Conservation (phyloP, 2,888 invertebrate species). For the Kuschelorhynchus macadamiae region DNA sequence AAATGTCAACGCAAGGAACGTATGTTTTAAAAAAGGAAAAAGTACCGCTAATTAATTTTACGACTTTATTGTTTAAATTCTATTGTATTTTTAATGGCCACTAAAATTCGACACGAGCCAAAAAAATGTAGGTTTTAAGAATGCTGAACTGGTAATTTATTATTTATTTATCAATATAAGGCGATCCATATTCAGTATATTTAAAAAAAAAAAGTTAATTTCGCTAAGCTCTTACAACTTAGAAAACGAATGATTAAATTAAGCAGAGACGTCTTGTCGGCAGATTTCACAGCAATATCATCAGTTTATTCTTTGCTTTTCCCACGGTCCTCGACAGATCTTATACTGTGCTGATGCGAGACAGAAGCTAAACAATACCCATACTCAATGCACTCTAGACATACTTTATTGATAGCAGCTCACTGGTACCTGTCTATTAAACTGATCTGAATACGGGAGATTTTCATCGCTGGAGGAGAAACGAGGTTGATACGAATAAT, state of each 20-base stretch:
- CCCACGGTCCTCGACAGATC: constrained; percentile 64
- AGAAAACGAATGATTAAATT: constrained; percentile 22
- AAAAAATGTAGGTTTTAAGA: too few relatives aligned
- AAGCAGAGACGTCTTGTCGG: constrained; percentile 24
- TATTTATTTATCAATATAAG: too few relatives aligned
- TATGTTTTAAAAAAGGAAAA: too few relatives aligned
- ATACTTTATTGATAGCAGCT: constrained; percentile 65
- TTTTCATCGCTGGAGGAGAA: constrained; percentile 1
- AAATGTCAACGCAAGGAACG: too few relatives aligned
- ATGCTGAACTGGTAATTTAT: too few relatives aligned
- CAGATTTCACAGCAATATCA: constrained; percentile 32
- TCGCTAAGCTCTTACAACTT: too few relatives aligned
- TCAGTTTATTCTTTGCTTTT: constrained; percentile 61
- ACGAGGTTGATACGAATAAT: background rate
- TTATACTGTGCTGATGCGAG: constrained; percentile 37
- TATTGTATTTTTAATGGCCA: too few relatives aligned
- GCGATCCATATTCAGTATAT: too few relatives aligned
- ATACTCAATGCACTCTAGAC: constrained; percentile 57
- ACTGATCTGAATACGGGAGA: constrained; percentile 51
- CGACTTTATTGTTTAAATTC: too few relatives aligned
- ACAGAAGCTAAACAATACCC: constrained; percentile 63
- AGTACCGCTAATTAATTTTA: too few relatives aligned
- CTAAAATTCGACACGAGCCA: too few relatives aligned
- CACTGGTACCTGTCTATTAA: constrained; percentile 60
- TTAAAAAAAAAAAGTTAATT: too few relatives aligned